These are phyloP conservation scores for Carpatolechia fugitivella DNA, from an alignment of 2,888 invertebrate genomes.

Conservation along the genomic window DNA sequence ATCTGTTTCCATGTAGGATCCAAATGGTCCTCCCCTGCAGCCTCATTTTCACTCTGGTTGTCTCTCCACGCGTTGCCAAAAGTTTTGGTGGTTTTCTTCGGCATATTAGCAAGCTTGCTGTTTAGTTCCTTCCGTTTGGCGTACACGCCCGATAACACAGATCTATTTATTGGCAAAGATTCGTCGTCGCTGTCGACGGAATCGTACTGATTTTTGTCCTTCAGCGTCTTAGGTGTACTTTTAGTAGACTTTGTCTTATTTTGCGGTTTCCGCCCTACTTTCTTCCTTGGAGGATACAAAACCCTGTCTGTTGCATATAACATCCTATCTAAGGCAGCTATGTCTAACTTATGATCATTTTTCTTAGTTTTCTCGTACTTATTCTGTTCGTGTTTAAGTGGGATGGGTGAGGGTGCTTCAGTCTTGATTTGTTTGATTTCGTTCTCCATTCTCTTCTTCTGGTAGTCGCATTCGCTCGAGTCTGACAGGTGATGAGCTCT, in stretches of 20 bases:
- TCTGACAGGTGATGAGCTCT: slow-evolving; percentile 68
- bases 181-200: slow-evolving; percentile 66
- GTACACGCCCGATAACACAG: slow-evolving; percentile 72
- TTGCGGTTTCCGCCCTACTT: slow-evolving; percentile 83
- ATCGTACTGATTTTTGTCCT: slow-evolving; percentile 70
- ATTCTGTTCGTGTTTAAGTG: slow-evolving; percentile 66
- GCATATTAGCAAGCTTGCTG: slow-evolving; percentile 62
- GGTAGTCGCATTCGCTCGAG: slow-evolving; percentile 70
- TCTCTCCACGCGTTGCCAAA: slow-evolving; percentile 69
- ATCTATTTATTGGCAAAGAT: slow-evolving; percentile 54
- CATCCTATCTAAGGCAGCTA: slow-evolving; percentile 82
- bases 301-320: slow-evolving; percentile 87
- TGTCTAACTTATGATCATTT: slow-evolving; percentile 71
- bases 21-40: slow-evolving; percentile 76
- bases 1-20: slow-evolving; percentile 83
- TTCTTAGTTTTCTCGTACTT: slow-evolving; percentile 64
- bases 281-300: slow-evolving; percentile 87
- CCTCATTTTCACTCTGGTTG: slow-evolving; percentile 73
- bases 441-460: slow-evolving; percentile 65
- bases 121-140: slow-evolving; percentile 74
- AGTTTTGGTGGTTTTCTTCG: slow-evolving; percentile 60
- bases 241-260: slow-evolving; percentile 59
- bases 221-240: slow-evolving; percentile 56
- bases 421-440: slow-evolving; percentile 72
- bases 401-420: slow-evolving; percentile 70